Evolutionary conservation across 2,797 vertebrate genomes (phyloP).

Genomic region (Hydrophis major): DNA sequence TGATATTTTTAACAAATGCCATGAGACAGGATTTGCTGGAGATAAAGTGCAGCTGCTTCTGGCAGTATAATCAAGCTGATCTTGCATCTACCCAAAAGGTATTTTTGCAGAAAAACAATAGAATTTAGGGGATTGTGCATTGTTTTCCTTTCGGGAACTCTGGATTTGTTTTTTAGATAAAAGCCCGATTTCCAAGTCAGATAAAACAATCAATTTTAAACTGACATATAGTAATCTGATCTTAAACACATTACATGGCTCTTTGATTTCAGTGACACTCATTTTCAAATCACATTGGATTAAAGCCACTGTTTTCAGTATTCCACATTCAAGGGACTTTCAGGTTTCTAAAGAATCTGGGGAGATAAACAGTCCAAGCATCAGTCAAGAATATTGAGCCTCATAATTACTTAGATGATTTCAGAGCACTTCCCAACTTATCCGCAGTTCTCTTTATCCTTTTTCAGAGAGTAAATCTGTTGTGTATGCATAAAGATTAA

Average conservation of each 20-base stretch:
- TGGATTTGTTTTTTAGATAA: neutral
- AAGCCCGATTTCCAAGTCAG: neutral
- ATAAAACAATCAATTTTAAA: neutral
- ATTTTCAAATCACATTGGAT: neutral
- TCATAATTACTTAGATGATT: neutral
- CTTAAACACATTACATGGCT: neutral
- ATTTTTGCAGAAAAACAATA: conserved; percentile 14
- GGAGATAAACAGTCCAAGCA: neutral
- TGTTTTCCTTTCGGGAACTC: neutral
- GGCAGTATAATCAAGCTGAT: neutral
- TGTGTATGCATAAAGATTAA: no score
- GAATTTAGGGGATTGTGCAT: neutral
- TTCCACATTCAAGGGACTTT: neutral
- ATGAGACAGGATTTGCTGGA: neutral
- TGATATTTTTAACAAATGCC: conserved; percentile 2
- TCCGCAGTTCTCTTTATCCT: neutral
- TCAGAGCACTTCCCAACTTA: neutral
- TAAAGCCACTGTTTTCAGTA: neutral
- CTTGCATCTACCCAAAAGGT: conserved; percentile 34
- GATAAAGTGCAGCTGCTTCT: neutral
- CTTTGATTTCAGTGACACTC: neutral
- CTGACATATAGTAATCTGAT: neutral
- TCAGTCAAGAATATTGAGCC: neutral
- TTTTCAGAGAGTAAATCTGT: neutral
- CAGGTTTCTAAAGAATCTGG: neutral